Evolutionary conservation across 2,113 vertebrate species (phyloP).

Genomic region (Tachuris rubrigastra): DNA sequence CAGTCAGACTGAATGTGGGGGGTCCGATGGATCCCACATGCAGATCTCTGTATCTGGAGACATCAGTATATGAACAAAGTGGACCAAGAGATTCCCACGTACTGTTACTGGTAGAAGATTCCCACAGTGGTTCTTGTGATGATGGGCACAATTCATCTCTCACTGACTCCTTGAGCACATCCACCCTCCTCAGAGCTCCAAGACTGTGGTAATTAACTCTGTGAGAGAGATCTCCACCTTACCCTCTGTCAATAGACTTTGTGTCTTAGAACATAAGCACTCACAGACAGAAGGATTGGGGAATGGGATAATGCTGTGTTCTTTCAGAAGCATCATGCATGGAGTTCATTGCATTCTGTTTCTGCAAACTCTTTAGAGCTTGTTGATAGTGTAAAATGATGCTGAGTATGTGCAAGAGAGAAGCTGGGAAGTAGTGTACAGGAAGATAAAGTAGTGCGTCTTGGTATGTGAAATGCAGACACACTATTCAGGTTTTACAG

Average conservation of each 20-base stretch:
- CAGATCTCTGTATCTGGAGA: neutral
- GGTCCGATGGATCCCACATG: neutral
- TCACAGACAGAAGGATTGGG: neutral
- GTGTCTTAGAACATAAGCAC: neutral
- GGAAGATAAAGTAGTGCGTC: neutral
- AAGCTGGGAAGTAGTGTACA: neutral
- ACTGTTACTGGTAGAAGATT: neutral
- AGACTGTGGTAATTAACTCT: neutral
- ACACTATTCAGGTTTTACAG: fast-evolving
- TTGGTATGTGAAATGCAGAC: neutral
- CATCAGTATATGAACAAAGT: neutral
- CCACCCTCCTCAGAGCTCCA: neutral
- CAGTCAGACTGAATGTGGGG: neutral
- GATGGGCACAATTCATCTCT: neutral
- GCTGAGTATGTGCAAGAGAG: neutral
- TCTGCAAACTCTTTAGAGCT: neutral
- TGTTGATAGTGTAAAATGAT: neutral
- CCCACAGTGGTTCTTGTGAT: neutral
- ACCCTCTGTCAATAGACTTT: fast-evolving
- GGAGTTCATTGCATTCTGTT: neutral
- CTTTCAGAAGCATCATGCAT: neutral
- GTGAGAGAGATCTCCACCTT: neutral
- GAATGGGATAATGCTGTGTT: neutral
- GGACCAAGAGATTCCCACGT: neutral
- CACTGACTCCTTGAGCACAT: neutral